Base-by-base conservation (phyloP, 2,888 invertebrate genomes). In the Hanleya hanleyi region DNA sequence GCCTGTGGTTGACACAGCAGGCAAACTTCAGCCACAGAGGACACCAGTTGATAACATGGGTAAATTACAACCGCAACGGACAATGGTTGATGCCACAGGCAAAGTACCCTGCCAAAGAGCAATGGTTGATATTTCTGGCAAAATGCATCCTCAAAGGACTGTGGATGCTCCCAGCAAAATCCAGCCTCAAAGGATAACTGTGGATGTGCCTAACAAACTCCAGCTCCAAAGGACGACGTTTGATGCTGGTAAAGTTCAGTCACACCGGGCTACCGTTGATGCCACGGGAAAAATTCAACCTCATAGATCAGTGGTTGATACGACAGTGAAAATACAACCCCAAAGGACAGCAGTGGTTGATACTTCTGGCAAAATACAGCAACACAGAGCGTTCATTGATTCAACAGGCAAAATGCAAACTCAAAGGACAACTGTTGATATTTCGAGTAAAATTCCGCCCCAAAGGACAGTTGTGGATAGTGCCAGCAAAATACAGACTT, bases 351-450 rank as follows among this genome's bases (percentile, higher is more conserved):
- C n/a, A n/a, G n/a, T n/a, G n/a, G n/a, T n/a, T n/a, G n/a, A n/a
- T n/a, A n/a, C n/a, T n/a, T n/a, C n/a, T n/a, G n/a, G n/a, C n/a
- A n/a, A n/a, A n/a, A n/a, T n/a, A n/a, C n/a, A n/a, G n/a, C n/a
- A n/a, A n/a, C n/a, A n/a, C n/a, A n/a, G n/a, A n/a, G n/a, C n/a
- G n/a, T n/a, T n/a, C n/a, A n/a, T n/a, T n/a, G n/a, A n/a, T n/a
- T n/a, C n/a, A n/a, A n/a, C n/a, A n/a, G n/a, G n/a, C 47, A 57
- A 57, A 57, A 32, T 57, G 22, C 57, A 57, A 57, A 26, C 29
- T 57, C 15, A 15, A 32, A 18, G 57, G 7, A 32, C 57, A 1
- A 57, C 57, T 57, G 29, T 9, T 4, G 57, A 57, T 15, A 41
- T 12, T 18, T 12, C 9, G 41, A 18, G 9, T 41, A 18, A 18